A percentile compares a stretch with the other conserved stretches of the same genome.
phyloP scores from a whole-genome alignment of 2,113 vertebrate species.

The Platysternon megacephalum region DNA sequence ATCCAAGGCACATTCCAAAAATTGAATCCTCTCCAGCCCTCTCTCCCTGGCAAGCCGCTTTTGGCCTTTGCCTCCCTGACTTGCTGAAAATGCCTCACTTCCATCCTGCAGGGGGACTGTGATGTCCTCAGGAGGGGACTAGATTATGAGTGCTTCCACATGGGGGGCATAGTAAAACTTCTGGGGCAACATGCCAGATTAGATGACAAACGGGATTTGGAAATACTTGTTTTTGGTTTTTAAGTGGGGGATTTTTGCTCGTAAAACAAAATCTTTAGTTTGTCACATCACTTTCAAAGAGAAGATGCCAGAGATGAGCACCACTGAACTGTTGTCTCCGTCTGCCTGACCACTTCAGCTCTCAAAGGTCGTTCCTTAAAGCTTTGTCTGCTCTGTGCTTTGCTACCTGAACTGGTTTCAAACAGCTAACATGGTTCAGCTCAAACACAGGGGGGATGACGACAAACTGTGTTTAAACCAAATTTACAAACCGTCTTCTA shows the following conservation, averaged over 20 bases:
- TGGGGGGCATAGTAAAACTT: neutral
- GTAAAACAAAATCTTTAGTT: rapidly evolving
- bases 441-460: neutral
- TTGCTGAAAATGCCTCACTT: neutral
- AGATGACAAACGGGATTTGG: rapidly evolving
- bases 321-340: neutral
- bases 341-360: neutral
- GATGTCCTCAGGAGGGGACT: rapidly evolving
- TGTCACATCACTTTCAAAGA: neutral
- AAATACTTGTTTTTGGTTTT: neutral
- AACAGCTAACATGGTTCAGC: neutral
- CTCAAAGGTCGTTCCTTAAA: neutral
- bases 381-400: neutral
- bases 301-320: rapidly evolving
- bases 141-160: neutral
- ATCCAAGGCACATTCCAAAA: neutral
- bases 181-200: neutral
- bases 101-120: rapidly evolving
- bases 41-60: neutral
- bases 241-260: rapidly evolving
- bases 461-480: rapidly evolving
- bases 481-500: neutral
- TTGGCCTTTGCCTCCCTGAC: slow-evolving; percentile 53
- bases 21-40: neutral
- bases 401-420: neutral